Evolutionary conservation across 2,113 vertebrate species (phyloP), one percentile per base, ranked within the genome.

Genomic region (Cryptoleucopteryx plumbea): DNA sequence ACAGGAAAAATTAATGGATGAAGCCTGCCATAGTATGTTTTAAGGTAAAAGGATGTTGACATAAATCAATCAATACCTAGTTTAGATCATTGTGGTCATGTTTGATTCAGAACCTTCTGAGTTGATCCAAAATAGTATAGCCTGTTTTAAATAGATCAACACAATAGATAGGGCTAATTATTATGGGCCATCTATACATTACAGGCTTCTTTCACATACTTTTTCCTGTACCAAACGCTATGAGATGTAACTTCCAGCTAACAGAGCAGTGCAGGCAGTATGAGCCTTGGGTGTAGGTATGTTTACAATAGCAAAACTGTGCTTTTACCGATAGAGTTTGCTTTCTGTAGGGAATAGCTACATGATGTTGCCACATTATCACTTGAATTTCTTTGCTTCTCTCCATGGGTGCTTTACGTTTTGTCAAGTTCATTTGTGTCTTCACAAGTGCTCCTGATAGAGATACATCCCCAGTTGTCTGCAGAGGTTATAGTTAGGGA

Each of bases 41-140:
- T 75, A 93, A 85, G 84, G 45, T 91, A 88, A 93, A 91, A 85
- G 53, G 72, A 32, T 71, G 68, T 81, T 83, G 63, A 66, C 58
- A 38, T 94, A 21, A 91, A 87, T 95, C 91, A 87, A 43, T 94
- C 94, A 85, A 77, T 85, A 77, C 62, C 45, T 90, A 53, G 66
- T 91, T 95, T 90, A 95, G 82, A 85, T 93, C 58, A 14, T 27
- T 73, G 62, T 62, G 67, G 25, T 78, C 22, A 16, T 89, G 18
- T 70, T 96, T 75, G 62, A 80, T 82, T 86, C 58, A 53, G 62
- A 92, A 73, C 45, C 38, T 86, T 82, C 61, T 73, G 63, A 80
- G 52, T 45, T 5, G 14, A 79, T 92, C 56, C 56, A 61, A 78
- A 86, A 70, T 26, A 67, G 82, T 36, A 25, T 43, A 78, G 23